Base-by-base conservation (phyloP, 30 jellyfish, hydroid and myxozoan genomes). In the Aurelia aurita region DNA sequence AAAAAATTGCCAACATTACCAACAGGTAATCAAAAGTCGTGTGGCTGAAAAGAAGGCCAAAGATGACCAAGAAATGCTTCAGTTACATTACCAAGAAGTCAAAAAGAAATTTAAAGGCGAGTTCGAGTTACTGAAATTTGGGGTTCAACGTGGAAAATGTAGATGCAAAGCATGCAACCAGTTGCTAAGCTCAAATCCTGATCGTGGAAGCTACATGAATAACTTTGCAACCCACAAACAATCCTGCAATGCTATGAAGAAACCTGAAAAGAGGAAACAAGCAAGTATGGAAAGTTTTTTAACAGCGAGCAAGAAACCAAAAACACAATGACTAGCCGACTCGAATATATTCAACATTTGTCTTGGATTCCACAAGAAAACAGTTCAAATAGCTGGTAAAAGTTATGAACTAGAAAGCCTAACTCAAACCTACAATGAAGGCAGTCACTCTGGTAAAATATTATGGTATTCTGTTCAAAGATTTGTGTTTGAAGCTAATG, bases 91-190 rank as follows among this genome's bases (percentile, higher is more conserved):
- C 25, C 64, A 53, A 53, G 20, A 53, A 53, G 23, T 53, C 20
- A 3, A 53, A 53, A 53, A 53, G 64, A 67, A 26, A 43, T 67
- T 67, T 16, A 23, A 25, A 25, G 79, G 79, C 19, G 26, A 67
- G 22, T 67, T 67, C 25, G 79, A 67, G 14, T 67, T 67, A 12
- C 58, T 67, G 3, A 67, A 27, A 22, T 22, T 27, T 9, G 79
- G 79, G 25, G 58, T 1, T 7, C 61, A 67, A 32, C 19, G 79
- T 18, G 79, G 79, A 32, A 67, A 67, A 43, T 7, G 79, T 43
- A 67, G 79, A 67, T 67, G 58, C 58, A 67, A 67, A 67, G 79
- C 79, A 67, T 67, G 79, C 79, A 67, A 67, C 58, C 79, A 22
- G 58, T 26, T 67, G 58, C 19, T 67, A 4, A 67, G 79, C 25